Evolutionary conservation across 1,140 invertebrate species (phyloP).

Genomic region (Andricus grossulariae): DNA sequence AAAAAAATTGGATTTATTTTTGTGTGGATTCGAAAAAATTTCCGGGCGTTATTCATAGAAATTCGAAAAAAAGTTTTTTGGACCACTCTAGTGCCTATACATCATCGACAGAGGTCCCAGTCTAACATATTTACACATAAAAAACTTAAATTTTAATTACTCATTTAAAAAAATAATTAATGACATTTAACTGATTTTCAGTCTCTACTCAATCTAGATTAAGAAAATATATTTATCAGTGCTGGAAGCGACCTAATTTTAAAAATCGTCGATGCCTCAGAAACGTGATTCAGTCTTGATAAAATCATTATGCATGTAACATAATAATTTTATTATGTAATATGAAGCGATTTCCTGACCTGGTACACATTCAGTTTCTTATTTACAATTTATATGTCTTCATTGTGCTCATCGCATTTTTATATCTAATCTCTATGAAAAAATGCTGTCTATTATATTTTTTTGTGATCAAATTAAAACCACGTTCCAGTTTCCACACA

Average conservation of each 20-base stretch:
- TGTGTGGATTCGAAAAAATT: no score
- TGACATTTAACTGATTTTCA: neutral
- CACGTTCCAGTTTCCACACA: conserved; percentile 9
- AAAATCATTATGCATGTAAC: conserved; percentile 50
- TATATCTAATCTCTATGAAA: conserved; percentile 20
- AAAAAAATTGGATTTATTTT: no score
- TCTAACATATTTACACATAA: no score
- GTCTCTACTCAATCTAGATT: neutral
- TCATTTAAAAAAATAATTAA: no score
- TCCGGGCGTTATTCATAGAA: no score
- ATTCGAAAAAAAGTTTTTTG: no score
- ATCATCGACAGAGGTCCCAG: no score
- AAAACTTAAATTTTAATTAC: no score
- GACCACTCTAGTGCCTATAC: no score
- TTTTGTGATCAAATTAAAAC: neutral
- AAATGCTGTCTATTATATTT: neutral
- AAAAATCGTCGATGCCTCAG: conserved; percentile 38
- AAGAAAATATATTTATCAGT: neutral
- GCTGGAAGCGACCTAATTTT: conserved; percentile 44
- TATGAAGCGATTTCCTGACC: conserved; percentile 40
- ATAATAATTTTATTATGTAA: conserved; percentile 47
- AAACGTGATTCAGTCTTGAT: conserved; percentile 48
- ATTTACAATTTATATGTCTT: neutral
- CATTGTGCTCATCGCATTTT: neutral
- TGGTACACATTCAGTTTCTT: conserved; percentile 28